Evolutionary conservation across 2,888 invertebrate genomes (phyloP).

Genomic region (Agrochola litura): DNA sequence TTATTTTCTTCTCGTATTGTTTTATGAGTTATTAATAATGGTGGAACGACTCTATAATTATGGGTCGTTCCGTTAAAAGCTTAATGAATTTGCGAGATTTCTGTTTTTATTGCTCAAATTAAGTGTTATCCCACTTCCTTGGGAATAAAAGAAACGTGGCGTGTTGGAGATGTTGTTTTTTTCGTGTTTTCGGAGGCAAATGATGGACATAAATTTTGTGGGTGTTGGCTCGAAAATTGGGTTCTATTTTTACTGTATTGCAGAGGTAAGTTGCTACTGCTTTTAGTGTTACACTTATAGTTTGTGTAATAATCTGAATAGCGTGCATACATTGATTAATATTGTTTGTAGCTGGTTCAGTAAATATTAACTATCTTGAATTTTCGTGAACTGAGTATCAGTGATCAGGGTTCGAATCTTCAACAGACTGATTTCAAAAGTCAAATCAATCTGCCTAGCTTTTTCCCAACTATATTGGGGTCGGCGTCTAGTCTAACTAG

Average conservation of each 20-base stretch:
- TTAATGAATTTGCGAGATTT: constrained; percentile 70
- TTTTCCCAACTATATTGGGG: too few species aligned
- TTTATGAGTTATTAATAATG: constrained; percentile 70
- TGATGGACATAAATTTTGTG: constrained; percentile 59
- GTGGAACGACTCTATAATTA: constrained; percentile 68
- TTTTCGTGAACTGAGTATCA: neutral
- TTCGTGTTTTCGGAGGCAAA: constrained; percentile 47
- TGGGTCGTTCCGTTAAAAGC: constrained; percentile 68
- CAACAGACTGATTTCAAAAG: neutral
- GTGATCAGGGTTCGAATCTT: neutral
- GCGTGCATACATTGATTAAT: constrained; percentile 1
- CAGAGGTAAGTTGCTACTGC: constrained; percentile 29
- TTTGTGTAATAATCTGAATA: constrained; percentile 24
- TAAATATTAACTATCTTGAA: neutral
- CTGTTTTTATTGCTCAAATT: constrained; percentile 69
- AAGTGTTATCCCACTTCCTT: constrained; percentile 65
- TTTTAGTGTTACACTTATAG: constrained; percentile 34
- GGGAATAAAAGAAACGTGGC: constrained; percentile 64
- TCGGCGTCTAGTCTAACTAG: too few species aligned
- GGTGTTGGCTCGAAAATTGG: constrained; percentile 55
- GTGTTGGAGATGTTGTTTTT: constrained; percentile 59
- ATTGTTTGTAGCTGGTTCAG: neutral
- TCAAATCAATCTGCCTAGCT: neutral
- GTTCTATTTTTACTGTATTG: constrained; percentile 56
- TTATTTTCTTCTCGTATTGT: constrained; percentile 67